Conservation (phyloP, 2,113 vertebrate species). For the Microcebus lehilahytsara region DNA sequence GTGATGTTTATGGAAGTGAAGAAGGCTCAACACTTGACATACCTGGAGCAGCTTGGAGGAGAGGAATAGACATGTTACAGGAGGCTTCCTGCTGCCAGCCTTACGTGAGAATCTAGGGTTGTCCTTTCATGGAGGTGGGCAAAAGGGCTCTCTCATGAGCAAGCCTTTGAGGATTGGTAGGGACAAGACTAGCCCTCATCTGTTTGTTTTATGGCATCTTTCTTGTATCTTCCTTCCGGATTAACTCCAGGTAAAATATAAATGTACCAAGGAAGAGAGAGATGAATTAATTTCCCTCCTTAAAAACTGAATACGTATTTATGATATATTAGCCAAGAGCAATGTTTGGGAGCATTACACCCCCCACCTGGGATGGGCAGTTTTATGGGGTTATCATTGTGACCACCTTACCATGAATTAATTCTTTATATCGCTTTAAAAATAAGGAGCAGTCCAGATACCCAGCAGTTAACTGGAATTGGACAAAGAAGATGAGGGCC, state of each 20-base stretch:
- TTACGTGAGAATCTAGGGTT: neutral
- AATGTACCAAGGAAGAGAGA: neutral
- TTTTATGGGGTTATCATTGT: neutral
- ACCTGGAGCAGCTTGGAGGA: neutral
- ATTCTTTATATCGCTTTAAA: constrained; percentile 37
- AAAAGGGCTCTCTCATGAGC: neutral
- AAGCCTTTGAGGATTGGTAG: neutral
- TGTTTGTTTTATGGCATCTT: neutral
- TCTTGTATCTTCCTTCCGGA: neutral
- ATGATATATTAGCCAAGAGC: neutral
- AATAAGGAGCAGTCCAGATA: neutral
- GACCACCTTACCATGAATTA: neutral
- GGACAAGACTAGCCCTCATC: no score
- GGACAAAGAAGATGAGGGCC: neutral
- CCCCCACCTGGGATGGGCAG: neutral
- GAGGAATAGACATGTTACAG: neutral
- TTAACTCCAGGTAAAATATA: neutral
- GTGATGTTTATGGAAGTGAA: neutral
- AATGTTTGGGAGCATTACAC: neutral
- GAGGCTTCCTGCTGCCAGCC: neutral
- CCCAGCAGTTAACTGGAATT: neutral
- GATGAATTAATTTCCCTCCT: neutral
- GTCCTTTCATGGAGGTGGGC: neutral
- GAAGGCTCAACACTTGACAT: neutral
- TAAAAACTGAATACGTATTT: neutral